Percentiles rank a stretch among this genome's conserved stretches.
Conservation (phyloP, 2,888 invertebrate genomes). For the Fissipunctia ypsillon region DNA sequence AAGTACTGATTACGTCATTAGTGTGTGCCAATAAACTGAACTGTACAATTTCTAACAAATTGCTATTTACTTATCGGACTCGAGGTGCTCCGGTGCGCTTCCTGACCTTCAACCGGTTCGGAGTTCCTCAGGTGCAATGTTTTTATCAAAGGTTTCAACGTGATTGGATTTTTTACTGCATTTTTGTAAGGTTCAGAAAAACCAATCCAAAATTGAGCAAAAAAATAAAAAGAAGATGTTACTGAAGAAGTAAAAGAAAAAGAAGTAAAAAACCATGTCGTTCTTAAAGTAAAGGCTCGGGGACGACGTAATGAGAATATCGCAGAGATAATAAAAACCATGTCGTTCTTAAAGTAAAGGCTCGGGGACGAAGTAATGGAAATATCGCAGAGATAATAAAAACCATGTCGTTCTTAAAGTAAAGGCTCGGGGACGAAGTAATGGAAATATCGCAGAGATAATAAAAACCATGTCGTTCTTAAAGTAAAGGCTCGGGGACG, state of each 20-base stretch:
- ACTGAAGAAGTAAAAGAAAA: not conserved
- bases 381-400: not conserved
- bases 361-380: too few relatives aligned
- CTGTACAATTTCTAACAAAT: slow-evolving; percentile 55
- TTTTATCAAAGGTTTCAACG: not conserved
- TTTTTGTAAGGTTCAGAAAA: not conserved
- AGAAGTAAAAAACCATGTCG: not conserved
- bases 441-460: not conserved
- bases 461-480: not conserved
- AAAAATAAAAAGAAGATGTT: not conserved
- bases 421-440: too few relatives aligned
- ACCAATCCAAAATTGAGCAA: not conserved
- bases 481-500: too few relatives aligned
- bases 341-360: not conserved
- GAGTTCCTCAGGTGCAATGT: slow-evolving; percentile 11
- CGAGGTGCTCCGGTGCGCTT: slow-evolving; percentile 39
- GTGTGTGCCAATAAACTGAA: slow-evolving; percentile 17
- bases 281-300: not conserved
- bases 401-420: not conserved
- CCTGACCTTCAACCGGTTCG: slow-evolving; percentile 59
- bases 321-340: too few relatives aligned
- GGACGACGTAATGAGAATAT: not conserved
- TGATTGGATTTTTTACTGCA: not conserved
- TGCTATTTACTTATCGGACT: slow-evolving; percentile 40
- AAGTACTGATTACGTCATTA: slow-evolving; percentile 37